phyloP scores from a whole-genome alignment of 2,113 vertebrate genomes.

The Myanophis thanlyinensis region DNA sequence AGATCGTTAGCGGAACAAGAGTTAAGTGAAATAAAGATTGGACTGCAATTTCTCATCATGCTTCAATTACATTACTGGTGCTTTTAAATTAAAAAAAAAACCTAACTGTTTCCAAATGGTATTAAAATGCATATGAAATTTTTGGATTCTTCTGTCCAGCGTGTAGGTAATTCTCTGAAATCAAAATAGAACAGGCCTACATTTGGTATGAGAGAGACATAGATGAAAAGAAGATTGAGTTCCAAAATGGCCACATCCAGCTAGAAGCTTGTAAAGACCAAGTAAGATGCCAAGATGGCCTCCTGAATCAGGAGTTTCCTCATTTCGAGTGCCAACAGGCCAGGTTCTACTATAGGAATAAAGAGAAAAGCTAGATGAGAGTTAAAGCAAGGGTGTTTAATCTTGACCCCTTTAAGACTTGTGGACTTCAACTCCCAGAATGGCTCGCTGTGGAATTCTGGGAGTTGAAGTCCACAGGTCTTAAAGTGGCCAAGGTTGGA shows the following conservation, averaged over 20 bases:
- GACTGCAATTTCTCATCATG: background rate
- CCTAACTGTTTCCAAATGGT: background rate
- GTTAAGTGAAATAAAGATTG: background rate
- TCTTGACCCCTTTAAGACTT: too few relatives aligned
- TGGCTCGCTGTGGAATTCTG: too few relatives aligned
- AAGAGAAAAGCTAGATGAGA: background rate
- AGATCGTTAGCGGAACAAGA: background rate
- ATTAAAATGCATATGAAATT: background rate
- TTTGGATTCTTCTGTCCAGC: background rate
- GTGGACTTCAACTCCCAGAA: too few relatives aligned
- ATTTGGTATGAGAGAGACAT: background rate
- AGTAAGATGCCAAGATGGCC: background rate
- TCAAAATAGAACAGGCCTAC: background rate
- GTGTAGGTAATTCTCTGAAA: background rate
- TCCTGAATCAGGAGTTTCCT: background rate
- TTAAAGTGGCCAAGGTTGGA: too few relatives aligned
- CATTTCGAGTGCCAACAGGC: background rate
- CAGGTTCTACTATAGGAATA: background rate
- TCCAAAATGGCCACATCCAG: background rate
- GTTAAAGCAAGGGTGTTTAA: background rate
- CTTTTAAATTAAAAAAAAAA: background rate
- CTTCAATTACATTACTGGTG: background rate
- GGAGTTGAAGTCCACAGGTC: too few relatives aligned
- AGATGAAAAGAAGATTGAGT: background rate
- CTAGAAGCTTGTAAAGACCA: background rate